phyloP scores from a whole-genome alignment of 2,797 vertebrate genomes.

The Poeciliopsis paucimaculata region DNA sequence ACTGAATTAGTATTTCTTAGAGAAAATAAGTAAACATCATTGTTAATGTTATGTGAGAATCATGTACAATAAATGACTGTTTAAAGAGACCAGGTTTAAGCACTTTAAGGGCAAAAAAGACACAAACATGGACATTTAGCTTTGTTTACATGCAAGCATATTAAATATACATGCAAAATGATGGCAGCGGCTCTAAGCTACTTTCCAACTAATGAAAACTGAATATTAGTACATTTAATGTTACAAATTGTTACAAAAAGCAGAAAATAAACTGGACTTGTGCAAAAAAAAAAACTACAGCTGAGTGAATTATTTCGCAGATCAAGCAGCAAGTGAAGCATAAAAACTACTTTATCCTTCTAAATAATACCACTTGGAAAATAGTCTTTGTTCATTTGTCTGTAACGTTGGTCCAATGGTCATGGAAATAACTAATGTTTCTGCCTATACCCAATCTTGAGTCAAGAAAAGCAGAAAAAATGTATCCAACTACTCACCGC shows the following conservation, averaged over 20 bases:
- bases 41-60: neutral
- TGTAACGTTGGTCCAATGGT: neutral
- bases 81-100: neutral
- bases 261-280: neutral
- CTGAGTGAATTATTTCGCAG: neutral
- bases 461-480: neutral
- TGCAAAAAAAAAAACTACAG: neutral
- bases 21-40: neutral
- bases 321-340: neutral
- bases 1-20: neutral
- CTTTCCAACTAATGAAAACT: neutral
- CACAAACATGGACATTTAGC: neutral
- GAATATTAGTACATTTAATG: neutral
- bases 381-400: neutral
- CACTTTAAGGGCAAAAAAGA: neutral
- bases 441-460: neutral
- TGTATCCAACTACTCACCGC: constrained; percentile 78
- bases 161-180: neutral
- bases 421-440: neutral
- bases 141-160: neutral
- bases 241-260: neutral
- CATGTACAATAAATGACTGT: neutral
- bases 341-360: neutral
- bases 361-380: neutral
- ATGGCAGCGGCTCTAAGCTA: neutral